A percentile compares a stretch with the other conserved stretches of the same genome.
phyloP scores from a whole-genome alignment of 2,113 vertebrate genomes.

The Ciconia maguari region DNA sequence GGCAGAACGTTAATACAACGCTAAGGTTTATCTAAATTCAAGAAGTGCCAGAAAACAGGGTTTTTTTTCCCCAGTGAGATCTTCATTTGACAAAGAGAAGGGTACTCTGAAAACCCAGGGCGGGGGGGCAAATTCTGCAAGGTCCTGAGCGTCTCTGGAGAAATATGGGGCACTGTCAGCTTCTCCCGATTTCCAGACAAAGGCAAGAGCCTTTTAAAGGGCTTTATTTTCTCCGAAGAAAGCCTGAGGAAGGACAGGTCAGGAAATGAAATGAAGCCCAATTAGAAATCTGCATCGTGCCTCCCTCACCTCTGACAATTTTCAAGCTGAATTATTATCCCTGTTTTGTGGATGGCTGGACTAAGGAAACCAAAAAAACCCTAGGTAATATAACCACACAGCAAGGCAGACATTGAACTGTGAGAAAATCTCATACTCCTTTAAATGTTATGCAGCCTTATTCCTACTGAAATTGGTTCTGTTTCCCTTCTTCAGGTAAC shows the following conservation, averaged over 20 bases:
- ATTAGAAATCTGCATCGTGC: neutral
- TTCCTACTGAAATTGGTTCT: neutral
- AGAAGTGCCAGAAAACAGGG: neutral
- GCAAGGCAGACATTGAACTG: neutral
- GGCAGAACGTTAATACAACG: constrained; percentile 61
- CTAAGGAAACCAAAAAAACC: neutral
- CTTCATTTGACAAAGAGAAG: neutral
- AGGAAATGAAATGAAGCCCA: neutral
- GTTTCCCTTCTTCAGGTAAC: neutral
- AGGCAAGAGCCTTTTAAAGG: neutral
- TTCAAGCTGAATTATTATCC: neutral
- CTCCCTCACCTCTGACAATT: neutral
- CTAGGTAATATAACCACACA: neutral
- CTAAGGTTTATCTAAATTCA: constrained; percentile 59
- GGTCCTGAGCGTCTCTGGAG: neutral
- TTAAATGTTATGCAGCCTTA: neutral
- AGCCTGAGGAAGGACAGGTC: neutral
- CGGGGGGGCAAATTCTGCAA: neutral
- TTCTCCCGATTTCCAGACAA: neutral
- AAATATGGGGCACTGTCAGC: neutral
- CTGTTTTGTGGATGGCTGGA: neutral
- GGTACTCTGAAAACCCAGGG: neutral
- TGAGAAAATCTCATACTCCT: neutral
- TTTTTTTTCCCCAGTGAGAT: neutral
- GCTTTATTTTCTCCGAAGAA: neutral